These are phyloP conservation scores for Harpagifer antarcticus DNA, from an alignment of 2,797 vertebrate species.

Conservation along the genomic window DNA sequence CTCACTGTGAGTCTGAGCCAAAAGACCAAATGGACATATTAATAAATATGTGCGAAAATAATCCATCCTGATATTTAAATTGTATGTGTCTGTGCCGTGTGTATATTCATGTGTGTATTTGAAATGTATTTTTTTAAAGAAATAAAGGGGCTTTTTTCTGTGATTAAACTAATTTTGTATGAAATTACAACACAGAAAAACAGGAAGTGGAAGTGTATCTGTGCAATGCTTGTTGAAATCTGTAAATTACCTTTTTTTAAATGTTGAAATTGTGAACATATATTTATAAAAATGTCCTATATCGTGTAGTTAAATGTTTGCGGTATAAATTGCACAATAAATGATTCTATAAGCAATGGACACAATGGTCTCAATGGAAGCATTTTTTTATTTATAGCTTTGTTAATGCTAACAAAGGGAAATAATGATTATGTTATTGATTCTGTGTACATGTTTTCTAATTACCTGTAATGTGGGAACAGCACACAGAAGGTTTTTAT, in stretches of 20 bases:
- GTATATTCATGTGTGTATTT: conserved; percentile 19
- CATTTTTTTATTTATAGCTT: not conserved
- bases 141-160: not conserved
- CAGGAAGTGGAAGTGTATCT: conserved; percentile 22
- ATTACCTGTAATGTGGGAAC: not conserved
- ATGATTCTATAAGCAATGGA: not conserved
- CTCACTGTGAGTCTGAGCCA: conserved; percentile 67
- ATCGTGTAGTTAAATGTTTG: conserved; percentile 4
- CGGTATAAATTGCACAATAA: conserved; percentile 21
- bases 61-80: conserved; percentile 46
- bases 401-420: conserved; percentile 1
- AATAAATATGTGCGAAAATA: conserved; percentile 76
- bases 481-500: not conserved
- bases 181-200: conserved; percentile 16
- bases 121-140: conserved; percentile 5
- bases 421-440: not conserved
- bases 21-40: conserved; percentile 73
- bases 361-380: not conserved
- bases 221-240: conserved; percentile 19
- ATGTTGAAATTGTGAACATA: conserved; percentile 33
- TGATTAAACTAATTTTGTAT: conserved; percentile 14
- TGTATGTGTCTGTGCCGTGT: not conserved
- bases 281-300: conserved; percentile 58
- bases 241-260: conserved; percentile 37
- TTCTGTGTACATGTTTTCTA: not conserved